A percentile compares a stretch with the other conserved stretches of the same genome.
Evolutionary conservation across 2,888 invertebrate genomes (phyloP).

Genomic region (Leptura quadrifasciata): DNA sequence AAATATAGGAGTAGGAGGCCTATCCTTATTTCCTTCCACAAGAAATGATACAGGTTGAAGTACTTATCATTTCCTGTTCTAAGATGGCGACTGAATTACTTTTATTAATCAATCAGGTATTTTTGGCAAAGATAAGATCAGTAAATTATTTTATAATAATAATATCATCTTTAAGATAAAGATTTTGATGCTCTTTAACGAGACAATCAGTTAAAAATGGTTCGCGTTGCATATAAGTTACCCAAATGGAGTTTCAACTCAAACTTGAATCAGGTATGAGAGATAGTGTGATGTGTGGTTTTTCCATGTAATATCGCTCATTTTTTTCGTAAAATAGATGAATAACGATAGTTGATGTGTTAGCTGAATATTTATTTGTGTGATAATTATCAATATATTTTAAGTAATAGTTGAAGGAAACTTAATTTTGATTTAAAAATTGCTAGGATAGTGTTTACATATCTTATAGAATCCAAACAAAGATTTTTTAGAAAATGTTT

Average conservation of each 20-base stretch:
- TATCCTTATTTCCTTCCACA: background rate
- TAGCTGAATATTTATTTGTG: too few species aligned
- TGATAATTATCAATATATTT: too few species aligned
- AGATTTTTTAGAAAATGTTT: too few species aligned
- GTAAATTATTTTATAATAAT: conserved; percentile 11
- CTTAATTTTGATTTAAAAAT: too few species aligned
- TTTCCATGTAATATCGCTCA: background rate
- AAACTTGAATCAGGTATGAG: background rate
- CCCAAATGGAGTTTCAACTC: background rate
- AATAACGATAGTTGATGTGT: too few species aligned
- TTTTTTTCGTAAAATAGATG: too few species aligned
- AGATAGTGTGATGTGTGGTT: background rate
- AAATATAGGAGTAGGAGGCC: too few species aligned
- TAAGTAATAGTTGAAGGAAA: too few species aligned
- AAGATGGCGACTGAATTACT: background rate
- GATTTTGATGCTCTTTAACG: background rate
- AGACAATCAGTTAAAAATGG: background rate
- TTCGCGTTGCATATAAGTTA: background rate
- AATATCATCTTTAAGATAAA: conserved; percentile 37
- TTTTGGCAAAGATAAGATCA: conserved; percentile 8
- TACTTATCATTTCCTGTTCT: background rate
- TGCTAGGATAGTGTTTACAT: too few species aligned
- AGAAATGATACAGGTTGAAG: background rate
- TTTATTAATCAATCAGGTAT: conserved; percentile 5
- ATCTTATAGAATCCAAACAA: too few species aligned